Evolutionary conservation across 1,140 invertebrate species (phyloP).

Genomic region (Zaprionus tsacasi): DNA sequence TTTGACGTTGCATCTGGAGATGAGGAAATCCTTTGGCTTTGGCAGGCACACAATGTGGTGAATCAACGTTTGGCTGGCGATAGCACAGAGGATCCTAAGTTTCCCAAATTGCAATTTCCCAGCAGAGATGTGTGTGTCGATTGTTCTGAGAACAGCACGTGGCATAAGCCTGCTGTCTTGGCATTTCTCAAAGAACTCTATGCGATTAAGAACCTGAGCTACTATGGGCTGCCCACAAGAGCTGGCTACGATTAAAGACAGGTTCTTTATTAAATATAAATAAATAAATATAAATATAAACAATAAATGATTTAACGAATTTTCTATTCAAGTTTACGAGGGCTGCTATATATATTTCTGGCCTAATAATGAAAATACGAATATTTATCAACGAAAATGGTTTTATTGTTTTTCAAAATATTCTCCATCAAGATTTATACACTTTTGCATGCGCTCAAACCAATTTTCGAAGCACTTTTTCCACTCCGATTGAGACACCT

Average conservation of each 20-base stretch:
- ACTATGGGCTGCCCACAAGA: constrained; percentile 55
- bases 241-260: constrained; percentile 28
- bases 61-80: constrained; percentile 94
- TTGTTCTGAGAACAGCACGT: constrained; percentile 85
- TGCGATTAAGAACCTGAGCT: constrained; percentile 38
- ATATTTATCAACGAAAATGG: too few relatives aligned
- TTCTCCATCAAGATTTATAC: too few relatives aligned
- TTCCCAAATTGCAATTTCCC: constrained; percentile 97
- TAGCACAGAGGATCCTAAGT: constrained; percentile 93
- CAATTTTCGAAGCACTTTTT: too few relatives aligned
- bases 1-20: constrained; percentile 87
- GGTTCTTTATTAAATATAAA: neutral
- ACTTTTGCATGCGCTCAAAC: too few relatives aligned
- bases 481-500: too few relatives aligned
- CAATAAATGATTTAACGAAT: too few relatives aligned
- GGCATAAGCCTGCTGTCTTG: constrained; percentile 39
- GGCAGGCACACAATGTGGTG: constrained; percentile 96
- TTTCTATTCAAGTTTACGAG: too few relatives aligned
- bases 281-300: neutral
- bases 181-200: constrained; percentile 51
- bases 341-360: too few relatives aligned
- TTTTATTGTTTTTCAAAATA: too few relatives aligned
- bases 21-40: constrained; percentile 95
- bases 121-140: constrained; percentile 87
- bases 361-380: too few relatives aligned